Percentiles rank a stretch among this genome's conserved stretches.
These are phyloP conservation scores for Auanema sp. DNA, from an alignment of 2,888 invertebrate genomes.

Conservation along the genomic window DNA sequence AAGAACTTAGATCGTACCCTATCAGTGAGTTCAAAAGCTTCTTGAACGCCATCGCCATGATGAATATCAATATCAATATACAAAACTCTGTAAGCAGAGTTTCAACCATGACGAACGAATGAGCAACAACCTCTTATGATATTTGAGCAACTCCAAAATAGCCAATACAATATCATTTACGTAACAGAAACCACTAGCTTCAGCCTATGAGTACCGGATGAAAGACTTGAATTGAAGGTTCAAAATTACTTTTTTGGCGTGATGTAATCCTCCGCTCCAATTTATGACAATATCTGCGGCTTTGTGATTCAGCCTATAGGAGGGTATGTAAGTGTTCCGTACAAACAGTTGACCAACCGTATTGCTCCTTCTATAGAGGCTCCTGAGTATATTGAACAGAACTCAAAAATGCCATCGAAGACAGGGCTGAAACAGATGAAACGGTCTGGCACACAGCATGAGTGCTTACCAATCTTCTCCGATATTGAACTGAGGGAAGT, in stretches of 20 bases:
- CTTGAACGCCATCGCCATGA: constrained; percentile 72
- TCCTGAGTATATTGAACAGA: constrained; percentile 94
- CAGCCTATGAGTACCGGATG: too few species aligned
- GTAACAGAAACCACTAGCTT: constrained; percentile 96
- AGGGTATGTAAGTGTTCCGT: not conserved
- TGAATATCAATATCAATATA: constrained; percentile 99
- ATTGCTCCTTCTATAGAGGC: constrained; percentile 95
- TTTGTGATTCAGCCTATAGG: constrained; percentile 26
- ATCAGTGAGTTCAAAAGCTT: constrained; percentile 63
- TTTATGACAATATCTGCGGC: constrained; percentile 88
- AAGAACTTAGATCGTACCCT: constrained; percentile 34
- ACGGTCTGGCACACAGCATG: not conserved
- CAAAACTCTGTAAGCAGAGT: constrained; percentile 71
- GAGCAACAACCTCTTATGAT: constrained; percentile 64
- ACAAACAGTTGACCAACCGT: constrained; percentile 71
- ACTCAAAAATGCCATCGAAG: constrained; percentile 91
- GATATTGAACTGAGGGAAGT: constrained; percentile 90
- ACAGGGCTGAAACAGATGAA: constrained; percentile 67
- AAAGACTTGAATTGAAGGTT: too few species aligned
- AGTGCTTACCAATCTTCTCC: constrained; percentile 82
- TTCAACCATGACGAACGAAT: constrained; percentile 5
- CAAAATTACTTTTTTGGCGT: constrained; percentile 80
- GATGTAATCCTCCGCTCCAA: constrained; percentile 98
- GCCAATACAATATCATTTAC: constrained; percentile 98
- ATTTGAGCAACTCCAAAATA: constrained; percentile 84